These are phyloP conservation scores for Lochmaea capreae DNA, from an alignment of 2,888 invertebrate species.

Conservation along the genomic window DNA sequence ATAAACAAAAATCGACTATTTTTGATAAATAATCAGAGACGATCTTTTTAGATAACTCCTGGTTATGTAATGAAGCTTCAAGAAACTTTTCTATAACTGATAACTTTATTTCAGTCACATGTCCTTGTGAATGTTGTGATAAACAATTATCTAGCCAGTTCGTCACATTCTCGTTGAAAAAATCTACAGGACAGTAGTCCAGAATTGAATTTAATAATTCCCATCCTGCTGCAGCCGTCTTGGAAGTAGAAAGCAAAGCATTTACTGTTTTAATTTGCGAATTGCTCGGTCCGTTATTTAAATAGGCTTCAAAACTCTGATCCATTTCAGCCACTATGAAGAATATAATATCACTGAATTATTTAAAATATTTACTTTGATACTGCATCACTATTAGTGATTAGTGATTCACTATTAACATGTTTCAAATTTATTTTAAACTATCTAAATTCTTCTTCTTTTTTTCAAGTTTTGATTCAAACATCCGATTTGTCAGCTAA, in stretches of 20 bases:
- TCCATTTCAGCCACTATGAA: background rate
- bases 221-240: conserved; percentile 47
- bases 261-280: conserved; percentile 45
- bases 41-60: conserved; percentile 51
- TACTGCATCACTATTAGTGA: too few species aligned
- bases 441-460: background rate
- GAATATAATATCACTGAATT: background rate
- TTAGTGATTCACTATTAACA: too few species aligned
- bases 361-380: background rate
- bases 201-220: conserved; percentile 47
- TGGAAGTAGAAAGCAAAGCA: conserved; percentile 45
- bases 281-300: conserved; percentile 44
- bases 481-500: too few species aligned
- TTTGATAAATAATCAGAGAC: conserved; percentile 49
- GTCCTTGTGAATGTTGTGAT: conserved; percentile 45
- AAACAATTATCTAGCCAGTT: conserved; percentile 49
- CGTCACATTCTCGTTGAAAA: conserved; percentile 44
- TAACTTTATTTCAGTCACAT: conserved; percentile 48
- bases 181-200: conserved; percentile 37
- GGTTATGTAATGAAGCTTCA: conserved; percentile 43
- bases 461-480: background rate
- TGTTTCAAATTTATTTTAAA: too few species aligned
- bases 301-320: conserved; percentile 38
- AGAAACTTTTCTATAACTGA: conserved; percentile 43
- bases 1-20: conserved; percentile 50